Percentiles rank a stretch among this genome's conserved stretches.
phyloP scores from a whole-genome alignment of 1,140 invertebrate species.

The Drosophila santomea region DNA sequence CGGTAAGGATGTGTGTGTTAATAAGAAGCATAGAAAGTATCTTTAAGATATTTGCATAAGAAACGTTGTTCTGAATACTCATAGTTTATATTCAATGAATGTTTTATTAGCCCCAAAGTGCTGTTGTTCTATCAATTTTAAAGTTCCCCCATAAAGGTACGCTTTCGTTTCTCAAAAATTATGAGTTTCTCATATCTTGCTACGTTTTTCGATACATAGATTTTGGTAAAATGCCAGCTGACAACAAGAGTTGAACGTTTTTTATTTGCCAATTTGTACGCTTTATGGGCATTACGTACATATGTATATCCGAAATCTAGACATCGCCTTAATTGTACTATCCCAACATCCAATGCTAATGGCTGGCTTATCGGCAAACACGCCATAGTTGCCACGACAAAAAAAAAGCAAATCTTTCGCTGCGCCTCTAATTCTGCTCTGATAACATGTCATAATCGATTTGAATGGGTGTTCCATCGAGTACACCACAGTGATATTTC shows the following conservation, averaged over 20 bases:
- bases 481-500: conserved; percentile 17
- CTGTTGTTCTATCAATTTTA: not conserved
- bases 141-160: conserved; percentile 1
- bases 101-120: not conserved
- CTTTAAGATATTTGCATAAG: no score
- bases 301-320: not conserved
- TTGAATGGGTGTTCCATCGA: not conserved
- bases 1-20: conserved; percentile 60
- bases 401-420: conserved; percentile 8
- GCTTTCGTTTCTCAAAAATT: not conserved
- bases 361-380: conserved; percentile 29
- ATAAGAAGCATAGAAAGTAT: no score
- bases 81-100: not conserved
- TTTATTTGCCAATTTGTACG: not conserved
- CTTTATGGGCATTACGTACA: not conserved
- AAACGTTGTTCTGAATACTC: not conserved
- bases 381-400: conserved; percentile 13
- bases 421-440: conserved; percentile 4
- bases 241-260: not conserved
- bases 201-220: not conserved
- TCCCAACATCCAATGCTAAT: conserved; percentile 29
- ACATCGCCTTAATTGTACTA: conserved; percentile 3
- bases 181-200: not conserved
- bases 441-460: conserved; percentile 26
- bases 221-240: not conserved